phyloP scores from a whole-genome alignment of 2,797 vertebrate species.

The Dryobates pubescens region DNA sequence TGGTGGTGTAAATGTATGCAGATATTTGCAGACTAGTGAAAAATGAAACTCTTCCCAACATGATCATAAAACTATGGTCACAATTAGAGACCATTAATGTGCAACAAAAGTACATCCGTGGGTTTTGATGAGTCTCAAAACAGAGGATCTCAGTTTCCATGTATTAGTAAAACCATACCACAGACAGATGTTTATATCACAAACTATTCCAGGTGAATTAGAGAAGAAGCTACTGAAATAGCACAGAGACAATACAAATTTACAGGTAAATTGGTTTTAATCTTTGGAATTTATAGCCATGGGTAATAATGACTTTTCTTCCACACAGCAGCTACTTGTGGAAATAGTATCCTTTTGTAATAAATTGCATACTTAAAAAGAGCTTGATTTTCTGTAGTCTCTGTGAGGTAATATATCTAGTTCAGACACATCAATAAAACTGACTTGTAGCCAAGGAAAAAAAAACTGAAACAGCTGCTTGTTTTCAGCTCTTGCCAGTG shows the following conservation, averaged over 20 bases:
- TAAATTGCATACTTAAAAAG: slow-evolving; percentile 40
- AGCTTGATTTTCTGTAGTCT: slow-evolving; percentile 20
- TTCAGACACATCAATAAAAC: slow-evolving; percentile 53
- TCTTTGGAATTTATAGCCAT: not conserved
- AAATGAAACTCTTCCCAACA: not conserved
- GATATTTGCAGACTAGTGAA: not conserved
- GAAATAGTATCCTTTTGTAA: slow-evolving; percentile 17
- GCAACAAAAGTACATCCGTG: not conserved
- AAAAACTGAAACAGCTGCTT: slow-evolving; percentile 37
- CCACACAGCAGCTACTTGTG: not conserved
- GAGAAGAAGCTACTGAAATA: not conserved
- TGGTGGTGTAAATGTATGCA: not conserved
- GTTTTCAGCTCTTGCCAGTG: slow-evolving; percentile 30
- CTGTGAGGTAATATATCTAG: slow-evolving; percentile 17
- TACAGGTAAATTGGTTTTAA: not conserved
- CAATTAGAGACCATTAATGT: not conserved
- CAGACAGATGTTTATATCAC: not conserved
- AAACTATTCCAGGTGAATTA: not conserved
- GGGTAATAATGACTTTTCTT: not conserved
- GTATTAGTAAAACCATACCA: not conserved
- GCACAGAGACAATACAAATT: not conserved
- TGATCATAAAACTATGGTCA: not conserved
- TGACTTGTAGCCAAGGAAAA: slow-evolving; percentile 38
- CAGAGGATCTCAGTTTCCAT: not conserved
- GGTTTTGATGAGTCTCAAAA: not conserved